Evolutionary conservation across 2,888 invertebrate species (phyloP), one percentile per base, ranked within the genome.

Genomic region (Trachelus stipa): DNA sequence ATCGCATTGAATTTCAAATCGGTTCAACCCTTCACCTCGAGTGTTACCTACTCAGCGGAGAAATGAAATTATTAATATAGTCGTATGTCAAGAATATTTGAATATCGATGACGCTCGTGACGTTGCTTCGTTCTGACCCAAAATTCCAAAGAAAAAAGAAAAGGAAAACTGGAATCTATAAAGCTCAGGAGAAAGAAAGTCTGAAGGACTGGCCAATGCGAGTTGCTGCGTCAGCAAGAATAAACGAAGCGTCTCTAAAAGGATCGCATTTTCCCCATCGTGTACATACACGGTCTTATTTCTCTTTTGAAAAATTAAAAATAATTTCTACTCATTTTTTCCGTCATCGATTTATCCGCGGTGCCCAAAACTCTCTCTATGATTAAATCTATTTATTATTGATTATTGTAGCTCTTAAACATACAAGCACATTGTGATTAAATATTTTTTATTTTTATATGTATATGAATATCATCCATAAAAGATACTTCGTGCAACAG

Each of bases 1-100:
- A 90, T 90, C 85, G 86, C 85, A 90, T 90, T 91, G 90, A 90
- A 90, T 90, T 90, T 90, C 88, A 90, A 90, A 90, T 88, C 81
- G 83, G 85, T 82, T 35, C 82, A 81, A 82, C 82, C 81, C 85
- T 86, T 84, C 81, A 77, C 82, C 82, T 86, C 76, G 81, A 88
- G 87, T 85, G 86, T 85, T 88, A 84, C 84, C 79, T 79, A 81
- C 82, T 84, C 75, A 85, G 85, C 86, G 81, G 81, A 84, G 84
- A 88, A 88, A 88, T 86, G 86, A 88, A 88, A 88, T 88, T 88
- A 87, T 88, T 87, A 87, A 88, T 88, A 88, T 86, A 87, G 86
- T 85, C 83, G 77, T 79, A 75, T 81, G 80, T 79, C 76, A 81
- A 84, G 75, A 76, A 56, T 68, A 73, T 79, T 69, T 77, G 30